These are phyloP conservation scores for Urocitellus parryii DNA, from an alignment of 2,113 vertebrate genomes.

Conservation along the genomic window DNA sequence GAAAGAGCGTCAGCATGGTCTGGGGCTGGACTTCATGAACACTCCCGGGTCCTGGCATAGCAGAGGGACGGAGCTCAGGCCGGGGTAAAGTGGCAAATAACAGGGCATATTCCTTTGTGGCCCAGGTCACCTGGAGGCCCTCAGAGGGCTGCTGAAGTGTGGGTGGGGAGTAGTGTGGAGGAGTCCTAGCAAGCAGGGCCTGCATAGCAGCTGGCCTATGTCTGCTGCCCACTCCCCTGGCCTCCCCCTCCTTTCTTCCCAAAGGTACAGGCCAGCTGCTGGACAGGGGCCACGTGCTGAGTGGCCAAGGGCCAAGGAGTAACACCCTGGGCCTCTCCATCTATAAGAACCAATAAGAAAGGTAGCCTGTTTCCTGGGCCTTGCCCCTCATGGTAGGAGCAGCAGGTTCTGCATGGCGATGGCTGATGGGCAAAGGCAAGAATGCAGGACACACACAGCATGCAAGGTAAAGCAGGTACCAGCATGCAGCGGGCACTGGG, in stretches of 20 bases:
- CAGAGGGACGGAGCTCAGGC: not conserved
- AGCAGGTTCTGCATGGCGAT: not conserved
- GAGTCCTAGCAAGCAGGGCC: not conserved
- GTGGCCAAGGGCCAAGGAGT: not conserved
- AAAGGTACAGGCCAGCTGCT: not conserved
- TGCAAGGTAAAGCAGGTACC: not conserved
- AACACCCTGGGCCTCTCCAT: not conserved
- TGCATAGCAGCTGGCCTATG: too few species aligned
- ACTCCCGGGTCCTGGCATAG: not conserved
- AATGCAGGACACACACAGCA: not conserved
- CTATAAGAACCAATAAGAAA: not conserved
- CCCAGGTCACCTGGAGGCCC: not conserved
- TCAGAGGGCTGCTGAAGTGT: accelerated
- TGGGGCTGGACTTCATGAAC: accelerated
- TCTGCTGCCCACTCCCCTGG: accelerated
- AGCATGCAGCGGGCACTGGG: not conserved
- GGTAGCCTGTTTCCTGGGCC: not conserved
- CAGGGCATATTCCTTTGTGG: too few species aligned
- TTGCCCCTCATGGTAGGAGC: not conserved
- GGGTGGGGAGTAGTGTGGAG: not conserved
- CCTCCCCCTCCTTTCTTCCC: not conserved
- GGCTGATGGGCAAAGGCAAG: not conserved
- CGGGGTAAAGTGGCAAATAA: too few species aligned
- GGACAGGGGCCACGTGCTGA: not conserved
- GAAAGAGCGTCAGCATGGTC: not conserved